Evolutionary conservation across 2,797 vertebrate genomes (phyloP), one percentile per base, ranked within the genome.

Genomic region (Argya squamiceps): DNA sequence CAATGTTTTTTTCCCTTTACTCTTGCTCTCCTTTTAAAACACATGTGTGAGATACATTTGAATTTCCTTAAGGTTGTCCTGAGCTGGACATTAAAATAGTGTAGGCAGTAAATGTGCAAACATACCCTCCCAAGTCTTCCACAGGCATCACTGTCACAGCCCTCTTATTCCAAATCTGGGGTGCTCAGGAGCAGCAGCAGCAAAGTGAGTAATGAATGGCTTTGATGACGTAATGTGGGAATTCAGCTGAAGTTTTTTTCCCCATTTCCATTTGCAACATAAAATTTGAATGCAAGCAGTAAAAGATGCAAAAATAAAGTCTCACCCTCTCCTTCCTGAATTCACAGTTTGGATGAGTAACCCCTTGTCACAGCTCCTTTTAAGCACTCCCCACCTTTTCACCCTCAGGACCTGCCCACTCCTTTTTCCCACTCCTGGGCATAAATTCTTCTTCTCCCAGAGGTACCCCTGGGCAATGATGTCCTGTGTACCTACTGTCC

Each of bases 1-100:
- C 4, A 39, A 0, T 27, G 44, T 47, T 27, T 44, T 44, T 12
- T 1, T 0, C 3, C 1, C 4, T 10, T 27, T 64, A 49, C 6
- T 59, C 3, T 52, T 11, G 22, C 10, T 62, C 30, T 47, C 14
- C 43, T 15, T 81, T 65, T 36, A 71, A 79, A 85, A 73, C 49
- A 53, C 1, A 0, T 12, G 3, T 43, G 6, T n/a, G 29, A 37
- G 53, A 85, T 32, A 60, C 10, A n/a, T 3, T 46, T n/a, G 6
- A 27, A 46, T 79, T 58, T 49, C 14, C 14, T 58, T 75, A 55
- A 39, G 32, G 27, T 39, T 65, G 15, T 67, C 22, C 23, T 58
- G 65, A 88, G 65, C 15, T 75, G 55, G 71, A 43, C 30, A 12
- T 64, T 62, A 37, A 22, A 73, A 46, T 22, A 50, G 2, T 3